Evolutionary conservation across 2,797 vertebrate genomes (phyloP), one percentile per base, ranked within the genome.

Genomic region (Xenops minutus): DNA sequence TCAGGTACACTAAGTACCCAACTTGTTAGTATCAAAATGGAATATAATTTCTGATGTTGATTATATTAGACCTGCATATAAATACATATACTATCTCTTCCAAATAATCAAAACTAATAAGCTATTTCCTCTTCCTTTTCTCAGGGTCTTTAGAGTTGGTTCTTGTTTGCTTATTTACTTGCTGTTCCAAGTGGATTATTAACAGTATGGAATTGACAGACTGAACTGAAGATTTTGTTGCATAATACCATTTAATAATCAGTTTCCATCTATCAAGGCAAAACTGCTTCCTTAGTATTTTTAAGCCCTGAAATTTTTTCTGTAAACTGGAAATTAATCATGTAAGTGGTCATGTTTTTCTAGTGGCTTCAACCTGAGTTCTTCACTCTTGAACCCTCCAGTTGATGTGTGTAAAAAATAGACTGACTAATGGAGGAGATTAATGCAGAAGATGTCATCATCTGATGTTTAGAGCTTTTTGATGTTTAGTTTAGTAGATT

Each of bases 11-110:
- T 54, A 94, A 93, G 46, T 82, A 85, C 30, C 48, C 79, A 93
- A 94, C 77, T 81, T 92, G 58, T 96, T 93, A 83, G 36, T 81
- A 81, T 81, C 56, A 88, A 96, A 96, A 84, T 85, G 85, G 89
- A 95, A 91, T 95, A 93, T 85, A 88, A 92, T 93, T 97, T 96
- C 73, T 94, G 88, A 72, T 22, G 41, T 66, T 97, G 97, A 91
- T 97, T 93, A 88, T 96, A 39, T 71, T 96, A 88, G 85, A 89
- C 26, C 85, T 93, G 37, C 41, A 78, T 79, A 77, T 84, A 95
- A 91, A 78, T 90, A 72, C 30, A 73, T 68, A 91, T 88, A 56
- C 34, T 77, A 44, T 90, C 82, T 84, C 71, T 82, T 96, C 87
- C 73, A 82, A 85, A 74, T 94, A 93, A 93, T 91, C 61, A 52